Base-by-base conservation (phyloP, 1,140 invertebrate species). In the Heliconius melpomene region DNA sequence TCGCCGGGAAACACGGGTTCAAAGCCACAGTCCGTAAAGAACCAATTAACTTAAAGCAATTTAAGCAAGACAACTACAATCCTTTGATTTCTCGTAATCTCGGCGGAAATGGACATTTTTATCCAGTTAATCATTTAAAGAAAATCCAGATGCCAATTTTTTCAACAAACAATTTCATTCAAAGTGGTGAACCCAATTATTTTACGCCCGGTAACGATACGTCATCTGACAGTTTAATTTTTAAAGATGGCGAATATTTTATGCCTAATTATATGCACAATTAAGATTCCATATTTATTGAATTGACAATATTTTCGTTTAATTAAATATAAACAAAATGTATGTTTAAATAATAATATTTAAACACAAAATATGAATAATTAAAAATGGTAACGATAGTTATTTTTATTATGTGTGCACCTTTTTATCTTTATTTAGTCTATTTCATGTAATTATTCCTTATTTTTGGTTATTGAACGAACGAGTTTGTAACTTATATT, bases 1-100 rank as follows among this genome's bases (percentile, higher is more conserved):
- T 96, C 5, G 96, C 97, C 11, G 96, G 97, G 0, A 94, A 96
- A 85, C 95, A 95, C 78, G 97, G 97, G 26, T 97, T 97, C 90
- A 96, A 97, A 90, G 97, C 97, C 2, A 92, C 96, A 29, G 95
- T 97, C 5, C 90, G 90, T 7, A 95, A 93, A 79, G 95, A 95
- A 72, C 90, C 88, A 8, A 70, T 73, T 66, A 66, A 26, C 11
- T 29, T 26, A 8, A 77, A 71, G 3, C 23, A 72, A 52, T 23
- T 72, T n/a, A 50, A 72, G 3, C 52, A 54, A 36, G 18, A 74
- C 11, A 79, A 71, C 2, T 50, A 70, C 60, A 57, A 52, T 38
- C 38, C 60, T 26, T 46, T n/a, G 7, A 26, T 29, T 40, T n/a
- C 74, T n/a, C 38, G 54, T 38, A 50, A 29, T 74, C 57, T 57